Conservation (phyloP, 2,797 vertebrate genomes). For the Anguilla megastoma region DNA sequence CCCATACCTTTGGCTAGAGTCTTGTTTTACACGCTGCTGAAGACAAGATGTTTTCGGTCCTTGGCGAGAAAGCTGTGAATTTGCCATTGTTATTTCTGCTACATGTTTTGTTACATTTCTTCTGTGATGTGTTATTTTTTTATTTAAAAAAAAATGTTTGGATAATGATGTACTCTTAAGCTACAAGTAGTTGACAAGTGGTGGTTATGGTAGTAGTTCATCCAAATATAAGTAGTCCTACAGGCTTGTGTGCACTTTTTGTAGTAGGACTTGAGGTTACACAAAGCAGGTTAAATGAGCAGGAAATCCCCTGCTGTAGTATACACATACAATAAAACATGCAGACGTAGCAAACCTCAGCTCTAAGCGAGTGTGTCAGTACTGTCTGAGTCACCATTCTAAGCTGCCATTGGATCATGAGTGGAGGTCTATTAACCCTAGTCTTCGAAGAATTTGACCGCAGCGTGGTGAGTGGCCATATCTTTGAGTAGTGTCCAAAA, state of each 20-base stretch:
- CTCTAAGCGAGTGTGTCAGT: background rate
- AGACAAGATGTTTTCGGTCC: background rate
- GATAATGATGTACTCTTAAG: no score
- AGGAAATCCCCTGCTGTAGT: background rate
- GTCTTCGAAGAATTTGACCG: background rate
- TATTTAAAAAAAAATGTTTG: no score
- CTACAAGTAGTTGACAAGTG: no score
- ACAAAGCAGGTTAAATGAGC: no score
- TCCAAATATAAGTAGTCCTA: no score
- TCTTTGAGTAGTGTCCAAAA: background rate
- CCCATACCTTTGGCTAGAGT: constrained; percentile 2
- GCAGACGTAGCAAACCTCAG: background rate
- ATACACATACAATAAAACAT: background rate
- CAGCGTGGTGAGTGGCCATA: background rate
- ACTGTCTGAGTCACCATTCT: background rate
- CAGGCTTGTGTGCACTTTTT: no score
- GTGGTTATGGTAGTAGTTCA: no score
- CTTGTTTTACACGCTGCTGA: background rate
- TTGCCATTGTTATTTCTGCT: background rate
- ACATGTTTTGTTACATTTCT: background rate
- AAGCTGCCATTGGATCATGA: background rate
- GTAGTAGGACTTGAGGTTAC: no score
- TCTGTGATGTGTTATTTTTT: background rate
- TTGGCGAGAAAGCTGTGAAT: background rate
- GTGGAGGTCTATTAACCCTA: background rate